Conservation (phyloP, 2,113 vertebrate species). For the Carlito syrichta region DNA sequence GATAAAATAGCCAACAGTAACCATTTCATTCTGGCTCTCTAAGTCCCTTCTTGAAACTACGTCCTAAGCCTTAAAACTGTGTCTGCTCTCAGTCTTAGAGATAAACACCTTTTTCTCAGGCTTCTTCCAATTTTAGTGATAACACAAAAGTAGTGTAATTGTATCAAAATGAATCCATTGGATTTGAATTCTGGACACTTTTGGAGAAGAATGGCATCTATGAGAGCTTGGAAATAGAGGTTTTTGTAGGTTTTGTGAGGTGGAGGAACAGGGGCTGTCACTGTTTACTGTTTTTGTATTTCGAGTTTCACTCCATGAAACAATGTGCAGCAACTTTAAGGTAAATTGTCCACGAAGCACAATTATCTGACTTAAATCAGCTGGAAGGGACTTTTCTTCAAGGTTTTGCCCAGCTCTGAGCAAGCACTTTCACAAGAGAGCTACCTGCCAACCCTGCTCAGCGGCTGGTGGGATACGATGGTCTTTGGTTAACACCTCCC, state of each 20-base stretch:
- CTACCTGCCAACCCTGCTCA: fast-evolving
- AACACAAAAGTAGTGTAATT: background rate
- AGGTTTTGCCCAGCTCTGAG: background rate
- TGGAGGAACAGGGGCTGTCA: fast-evolving
- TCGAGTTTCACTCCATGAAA: background rate
- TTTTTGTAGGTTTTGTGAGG: too few species aligned
- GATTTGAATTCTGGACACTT: background rate
- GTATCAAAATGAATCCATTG: background rate
- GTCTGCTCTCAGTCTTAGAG: background rate
- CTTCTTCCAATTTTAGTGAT: background rate
- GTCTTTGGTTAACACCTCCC: fast-evolving
- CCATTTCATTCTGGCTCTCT: fast-evolving
- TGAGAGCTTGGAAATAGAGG: background rate
- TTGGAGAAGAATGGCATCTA: fast-evolving
- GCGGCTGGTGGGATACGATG: background rate
- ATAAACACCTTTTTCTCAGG: background rate
- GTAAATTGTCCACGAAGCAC: fast-evolving
- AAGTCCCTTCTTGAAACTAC: background rate
- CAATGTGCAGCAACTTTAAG: fast-evolving
- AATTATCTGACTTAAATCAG: background rate
- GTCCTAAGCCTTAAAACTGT: background rate
- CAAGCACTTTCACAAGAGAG: background rate
- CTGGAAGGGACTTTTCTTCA: background rate
- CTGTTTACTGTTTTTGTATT: fast-evolving
- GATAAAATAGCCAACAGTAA: too few species aligned